These are phyloP conservation scores for Luehdorfia chinensis DNA, from an alignment of 1,140 invertebrate genomes.

Conservation along the genomic window DNA sequence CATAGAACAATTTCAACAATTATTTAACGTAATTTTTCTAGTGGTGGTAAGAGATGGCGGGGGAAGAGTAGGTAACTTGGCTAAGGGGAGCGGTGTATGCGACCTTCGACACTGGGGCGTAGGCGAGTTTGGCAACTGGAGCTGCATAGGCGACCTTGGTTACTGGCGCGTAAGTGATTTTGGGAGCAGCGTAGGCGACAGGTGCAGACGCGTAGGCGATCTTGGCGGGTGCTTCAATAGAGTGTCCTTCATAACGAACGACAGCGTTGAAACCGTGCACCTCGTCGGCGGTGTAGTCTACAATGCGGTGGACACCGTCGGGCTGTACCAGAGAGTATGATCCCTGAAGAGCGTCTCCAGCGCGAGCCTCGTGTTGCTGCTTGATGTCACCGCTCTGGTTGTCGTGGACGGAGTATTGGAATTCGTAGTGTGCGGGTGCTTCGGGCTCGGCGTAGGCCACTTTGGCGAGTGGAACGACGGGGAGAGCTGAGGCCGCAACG, in stretches of 20 bases:
- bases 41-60: conserved; percentile 58
- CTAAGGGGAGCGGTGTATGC: conserved; percentile 33
- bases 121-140: conserved; percentile 23
- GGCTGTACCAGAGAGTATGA: conserved; percentile 79
- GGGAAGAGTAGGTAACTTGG: conserved; percentile 54
- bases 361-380: conserved; percentile 51
- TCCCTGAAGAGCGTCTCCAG: conserved; percentile 79
- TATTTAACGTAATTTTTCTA: conserved; percentile 29
- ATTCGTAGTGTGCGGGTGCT: conserved; percentile 81
- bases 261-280: conserved; percentile 48
- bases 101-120: conserved; percentile 18
- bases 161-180: conserved; percentile 39
- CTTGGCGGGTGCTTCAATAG: conserved; percentile 58
- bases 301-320: conserved; percentile 76
- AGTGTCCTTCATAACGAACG: conserved; percentile 51
- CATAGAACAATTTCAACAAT: conserved; percentile 18
- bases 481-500: conserved; percentile 42
- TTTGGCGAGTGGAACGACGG: conserved; percentile 42
- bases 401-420: conserved; percentile 82
- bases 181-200: conserved; percentile 37
- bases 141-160: conserved; percentile 37
- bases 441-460: conserved; percentile 63
- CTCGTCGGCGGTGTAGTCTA: conserved; percentile 77
- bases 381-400: conserved; percentile 72
- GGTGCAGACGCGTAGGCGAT: conserved; percentile 53